Base-by-base conservation (phyloP, 2,113 vertebrate genomes). In the Periophthalmus modestus region DNA sequence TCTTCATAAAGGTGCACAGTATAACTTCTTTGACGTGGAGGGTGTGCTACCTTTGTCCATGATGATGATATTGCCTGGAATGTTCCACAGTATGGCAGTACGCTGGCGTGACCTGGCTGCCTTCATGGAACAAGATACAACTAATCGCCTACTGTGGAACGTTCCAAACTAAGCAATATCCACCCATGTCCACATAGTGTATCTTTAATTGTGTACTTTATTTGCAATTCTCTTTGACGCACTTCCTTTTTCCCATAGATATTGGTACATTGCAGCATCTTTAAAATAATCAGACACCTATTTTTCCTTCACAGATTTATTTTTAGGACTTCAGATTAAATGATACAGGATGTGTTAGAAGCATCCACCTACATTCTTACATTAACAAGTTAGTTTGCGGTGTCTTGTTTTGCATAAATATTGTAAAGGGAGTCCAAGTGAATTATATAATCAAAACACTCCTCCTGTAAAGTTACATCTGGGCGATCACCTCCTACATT, bases 231-330 rank as follows among this genome's bases (percentile, higher is more conserved):
- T 39, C 36, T 39, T 39, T 23, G 55, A 24, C 4, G 24, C 57
- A 28, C 57, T 28, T 58, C 15, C 15, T 16, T 54, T 13, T 58
- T 1, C 7, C n/a, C 24, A 59, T 28, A 59, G 23, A 28, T 13
- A 81, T 80, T 68, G 55, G 72, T 72, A 52, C 63, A 67, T 80
- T 59, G 68, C n/a, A 73, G 52, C 14, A 0, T 23, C 19, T 71
- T 77, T 71, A 73, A 43, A 6, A 4, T 0, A 1, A 28, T 10
- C 62, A 62, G 67, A 14, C 58, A 6, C 33, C 59, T 13, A 46
- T 69, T 72, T 78, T 66, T 15, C 70, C 61, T 59, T 54, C 57
- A 28, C 73, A 18, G 18, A 65, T 39, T n/a, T 48, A 47, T 46
- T 67, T 67, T 67, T 65, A 43, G 66, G 13, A 24, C 23, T 24